phyloP scores from a whole-genome alignment of 2,888 invertebrate genomes.

The Drosophila mercatorum region DNA sequence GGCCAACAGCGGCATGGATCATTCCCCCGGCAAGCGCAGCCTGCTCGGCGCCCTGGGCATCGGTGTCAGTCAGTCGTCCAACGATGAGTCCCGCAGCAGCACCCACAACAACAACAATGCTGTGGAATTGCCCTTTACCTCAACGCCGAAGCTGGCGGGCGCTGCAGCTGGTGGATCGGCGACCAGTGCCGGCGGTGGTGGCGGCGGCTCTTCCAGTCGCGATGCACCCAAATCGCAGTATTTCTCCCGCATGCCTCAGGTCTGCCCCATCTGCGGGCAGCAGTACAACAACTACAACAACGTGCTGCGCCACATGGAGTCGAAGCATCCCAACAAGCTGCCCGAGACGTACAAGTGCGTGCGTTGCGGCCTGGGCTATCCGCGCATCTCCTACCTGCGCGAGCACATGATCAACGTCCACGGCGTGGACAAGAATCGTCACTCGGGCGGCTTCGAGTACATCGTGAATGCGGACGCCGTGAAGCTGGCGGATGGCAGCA shows the following conservation, averaged over 20 bases:
- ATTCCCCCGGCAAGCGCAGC: slow-evolving; percentile 70
- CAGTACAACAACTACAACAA: slow-evolving; percentile 85
- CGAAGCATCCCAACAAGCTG: slow-evolving; percentile 85
- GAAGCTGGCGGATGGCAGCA: slow-evolving; percentile 71
- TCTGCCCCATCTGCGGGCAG: slow-evolving; percentile 84
- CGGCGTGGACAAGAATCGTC: slow-evolving; percentile 81
- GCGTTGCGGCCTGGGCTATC: slow-evolving; percentile 83
- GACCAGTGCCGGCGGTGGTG: background rate
- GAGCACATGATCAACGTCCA: slow-evolving; percentile 84
- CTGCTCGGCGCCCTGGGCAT: slow-evolving; percentile 61
- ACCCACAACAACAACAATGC: slow-evolving; percentile 32
- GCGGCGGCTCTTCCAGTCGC: slow-evolving; percentile 37
- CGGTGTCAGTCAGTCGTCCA: slow-evolving; percentile 66
- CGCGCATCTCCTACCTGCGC: slow-evolving; percentile 83
- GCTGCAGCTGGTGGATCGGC: background rate
- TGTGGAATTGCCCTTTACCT: slow-evolving; percentile 30
- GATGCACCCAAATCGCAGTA: slow-evolving; percentile 81
- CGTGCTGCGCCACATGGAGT: slow-evolving; percentile 85
- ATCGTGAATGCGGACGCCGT: slow-evolving; percentile 83
- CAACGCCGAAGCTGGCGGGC: slow-evolving; percentile 54
- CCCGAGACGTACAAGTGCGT: slow-evolving; percentile 85
- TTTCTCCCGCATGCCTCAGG: slow-evolving; percentile 84
- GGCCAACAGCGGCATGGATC: slow-evolving; percentile 56
- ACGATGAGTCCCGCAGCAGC: slow-evolving; percentile 78
- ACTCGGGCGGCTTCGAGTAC: slow-evolving; percentile 83